A percentile compares a stretch with the other conserved stretches of the same genome.
Conservation (phyloP, 2,888 invertebrate genomes). For the Matsumyia berberina region DNA sequence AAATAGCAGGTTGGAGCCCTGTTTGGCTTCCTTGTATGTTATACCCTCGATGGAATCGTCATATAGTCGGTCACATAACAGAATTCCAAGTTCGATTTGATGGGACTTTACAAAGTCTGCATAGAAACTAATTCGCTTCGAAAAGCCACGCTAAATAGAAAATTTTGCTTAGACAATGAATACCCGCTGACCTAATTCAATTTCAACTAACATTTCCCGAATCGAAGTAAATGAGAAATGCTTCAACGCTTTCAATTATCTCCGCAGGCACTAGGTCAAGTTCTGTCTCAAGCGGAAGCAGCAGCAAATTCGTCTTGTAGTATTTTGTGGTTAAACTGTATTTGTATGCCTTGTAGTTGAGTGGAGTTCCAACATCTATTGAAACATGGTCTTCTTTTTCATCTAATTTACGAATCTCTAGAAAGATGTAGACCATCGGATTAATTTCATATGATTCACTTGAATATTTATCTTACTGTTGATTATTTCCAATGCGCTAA, state of each 20-base stretch:
- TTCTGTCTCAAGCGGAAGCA: conserved; percentile 77
- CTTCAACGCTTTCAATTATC: conserved; percentile 77
- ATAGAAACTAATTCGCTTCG: conserved; percentile 76
- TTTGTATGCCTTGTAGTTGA: conserved; percentile 76
- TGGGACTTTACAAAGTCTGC: conserved; percentile 78
- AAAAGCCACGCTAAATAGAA: conserved; percentile 76
- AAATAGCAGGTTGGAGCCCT: conserved; percentile 76
- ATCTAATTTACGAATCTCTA: conserved; percentile 64
- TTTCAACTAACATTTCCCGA: conserved; percentile 77
- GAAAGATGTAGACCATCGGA: background rate
- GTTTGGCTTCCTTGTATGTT: conserved; percentile 79
- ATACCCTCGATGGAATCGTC: conserved; percentile 78
- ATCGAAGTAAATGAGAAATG: conserved; percentile 78
- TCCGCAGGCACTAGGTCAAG: conserved; percentile 73
- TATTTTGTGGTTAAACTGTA: conserved; percentile 78
- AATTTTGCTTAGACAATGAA: background rate
- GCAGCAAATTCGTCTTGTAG: conserved; percentile 77
- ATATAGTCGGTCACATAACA: conserved; percentile 77
- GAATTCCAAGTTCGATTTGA: conserved; percentile 78
- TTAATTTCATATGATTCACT: conserved; percentile 10
- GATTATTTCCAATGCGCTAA: conserved; percentile 70
- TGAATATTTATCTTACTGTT: conserved; percentile 58
- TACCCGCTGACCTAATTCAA: background rate
- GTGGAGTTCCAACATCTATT: conserved; percentile 52
- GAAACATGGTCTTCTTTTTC: conserved; percentile 69